These are phyloP conservation scores for Lophura nycthemera DNA, from an alignment of 2,113 vertebrate genomes.

Conservation along the genomic window DNA sequence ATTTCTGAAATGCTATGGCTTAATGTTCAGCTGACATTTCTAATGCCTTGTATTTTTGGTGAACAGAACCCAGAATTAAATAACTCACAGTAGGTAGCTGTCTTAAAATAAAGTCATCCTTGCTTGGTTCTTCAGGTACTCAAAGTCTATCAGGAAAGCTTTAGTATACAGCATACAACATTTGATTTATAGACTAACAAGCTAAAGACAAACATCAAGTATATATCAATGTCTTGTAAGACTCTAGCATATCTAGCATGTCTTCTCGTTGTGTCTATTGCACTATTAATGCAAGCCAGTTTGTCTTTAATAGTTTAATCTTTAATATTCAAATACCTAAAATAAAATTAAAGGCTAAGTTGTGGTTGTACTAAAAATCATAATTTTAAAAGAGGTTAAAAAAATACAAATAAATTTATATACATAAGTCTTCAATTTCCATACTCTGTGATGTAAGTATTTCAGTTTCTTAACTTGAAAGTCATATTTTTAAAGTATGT, in stretches of 20 bases:
- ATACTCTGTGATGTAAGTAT: neutral
- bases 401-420: neutral
- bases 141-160: neutral
- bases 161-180: neutral
- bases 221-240: neutral
- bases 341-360: neutral
- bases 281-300: neutral
- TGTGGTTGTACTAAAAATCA: neutral
- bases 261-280: neutral
- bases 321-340: neutral
- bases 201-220: neutral
- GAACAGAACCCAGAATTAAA: neutral
- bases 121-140: neutral
- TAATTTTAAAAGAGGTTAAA: neutral
- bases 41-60: neutral
- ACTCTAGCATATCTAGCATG: neutral
- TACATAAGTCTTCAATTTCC: neutral
- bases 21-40: neutral
- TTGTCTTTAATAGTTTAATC: neutral
- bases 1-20: neutral
- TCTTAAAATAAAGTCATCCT: neutral
- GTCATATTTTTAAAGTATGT: neutral
- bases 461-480: accelerated
- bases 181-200: neutral
- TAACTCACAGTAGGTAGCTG: neutral